Evolutionary conservation across 2,113 vertebrate genomes (phyloP).

Genomic region (Tringa solitaria): DNA sequence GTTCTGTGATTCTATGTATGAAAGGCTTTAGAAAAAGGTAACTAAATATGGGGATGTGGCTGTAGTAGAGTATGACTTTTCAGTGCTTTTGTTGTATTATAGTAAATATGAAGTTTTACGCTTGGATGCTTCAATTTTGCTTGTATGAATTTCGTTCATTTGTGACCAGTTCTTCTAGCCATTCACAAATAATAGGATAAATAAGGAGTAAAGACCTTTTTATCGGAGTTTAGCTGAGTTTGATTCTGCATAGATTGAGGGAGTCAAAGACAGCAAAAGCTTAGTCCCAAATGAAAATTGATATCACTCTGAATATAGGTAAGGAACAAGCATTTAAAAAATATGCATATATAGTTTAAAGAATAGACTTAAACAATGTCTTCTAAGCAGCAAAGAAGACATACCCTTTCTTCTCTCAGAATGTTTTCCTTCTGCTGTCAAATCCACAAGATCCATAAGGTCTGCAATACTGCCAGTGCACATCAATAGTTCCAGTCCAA

Average conservation of each 20-base stretch:
- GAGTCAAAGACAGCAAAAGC: neutral
- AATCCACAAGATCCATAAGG: neutral
- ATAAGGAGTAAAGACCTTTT: neutral
- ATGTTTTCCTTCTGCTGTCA: neutral
- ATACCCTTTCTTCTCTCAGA: neutral
- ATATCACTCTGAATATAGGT: neutral
- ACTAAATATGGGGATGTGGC: neutral
- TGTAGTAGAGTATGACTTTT: neutral
- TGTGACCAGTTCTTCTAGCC: neutral
- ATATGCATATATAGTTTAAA: neutral
- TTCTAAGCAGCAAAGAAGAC: neutral
- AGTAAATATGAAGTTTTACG: neutral
- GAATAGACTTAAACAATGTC: neutral
- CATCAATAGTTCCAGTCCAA: neutral
- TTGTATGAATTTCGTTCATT: neutral
- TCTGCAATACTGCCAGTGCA: neutral
- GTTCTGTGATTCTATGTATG: neutral
- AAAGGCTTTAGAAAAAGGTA: neutral
- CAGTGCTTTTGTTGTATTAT: neutral
- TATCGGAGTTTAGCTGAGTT: neutral
- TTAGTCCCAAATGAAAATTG: neutral
- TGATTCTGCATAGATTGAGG: neutral
- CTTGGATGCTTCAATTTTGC: neutral
- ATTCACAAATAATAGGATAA: neutral
- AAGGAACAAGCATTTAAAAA: neutral